A percentile compares a stretch with the other conserved stretches of the same genome.
Evolutionary conservation across 2,797 vertebrate species (phyloP).

Genomic region (Podargus strigoides): DNA sequence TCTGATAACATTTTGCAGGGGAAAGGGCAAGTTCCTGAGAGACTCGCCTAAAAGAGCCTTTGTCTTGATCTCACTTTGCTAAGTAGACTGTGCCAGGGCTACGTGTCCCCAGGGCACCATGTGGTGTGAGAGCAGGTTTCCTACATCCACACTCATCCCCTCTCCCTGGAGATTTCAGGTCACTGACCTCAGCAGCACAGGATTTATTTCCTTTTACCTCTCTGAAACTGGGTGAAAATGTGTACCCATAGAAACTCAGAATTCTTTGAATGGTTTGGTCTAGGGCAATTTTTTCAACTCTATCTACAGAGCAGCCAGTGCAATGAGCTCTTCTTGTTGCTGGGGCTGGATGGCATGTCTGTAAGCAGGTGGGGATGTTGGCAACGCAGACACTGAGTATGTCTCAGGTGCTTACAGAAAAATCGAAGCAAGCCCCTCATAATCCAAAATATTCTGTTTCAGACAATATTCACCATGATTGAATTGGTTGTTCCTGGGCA

Average conservation of each 20-base stretch:
- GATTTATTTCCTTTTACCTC: neutral
- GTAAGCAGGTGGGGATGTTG: neutral
- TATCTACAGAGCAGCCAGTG: neutral
- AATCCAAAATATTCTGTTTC: neutral
- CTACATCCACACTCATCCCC: neutral
- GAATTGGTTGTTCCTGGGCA: neutral
- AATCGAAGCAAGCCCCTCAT: neutral
- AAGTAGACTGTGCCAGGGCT: neutral
- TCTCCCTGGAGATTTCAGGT: neutral
- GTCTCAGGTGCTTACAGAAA: neutral
- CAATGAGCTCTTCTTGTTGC: neutral
- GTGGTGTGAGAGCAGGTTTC: neutral
- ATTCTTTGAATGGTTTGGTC: neutral
- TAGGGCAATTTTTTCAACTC: neutral
- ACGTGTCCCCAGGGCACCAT: fast-evolving
- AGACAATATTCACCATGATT: neutral
- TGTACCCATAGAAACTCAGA: neutral
- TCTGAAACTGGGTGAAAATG: neutral
- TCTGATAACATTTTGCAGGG: neutral
- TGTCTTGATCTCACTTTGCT: neutral
- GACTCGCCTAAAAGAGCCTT: neutral
- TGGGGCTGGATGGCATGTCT: neutral
- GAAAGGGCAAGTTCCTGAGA: neutral
- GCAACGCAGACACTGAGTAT: neutral
- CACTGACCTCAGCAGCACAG: neutral